A percentile compares a stretch with the other conserved stretches of the same genome.
Evolutionary conservation across 64 coral and sea anemone genomes (phyloP).

Genomic region (Catalaphyllia jardinei): DNA sequence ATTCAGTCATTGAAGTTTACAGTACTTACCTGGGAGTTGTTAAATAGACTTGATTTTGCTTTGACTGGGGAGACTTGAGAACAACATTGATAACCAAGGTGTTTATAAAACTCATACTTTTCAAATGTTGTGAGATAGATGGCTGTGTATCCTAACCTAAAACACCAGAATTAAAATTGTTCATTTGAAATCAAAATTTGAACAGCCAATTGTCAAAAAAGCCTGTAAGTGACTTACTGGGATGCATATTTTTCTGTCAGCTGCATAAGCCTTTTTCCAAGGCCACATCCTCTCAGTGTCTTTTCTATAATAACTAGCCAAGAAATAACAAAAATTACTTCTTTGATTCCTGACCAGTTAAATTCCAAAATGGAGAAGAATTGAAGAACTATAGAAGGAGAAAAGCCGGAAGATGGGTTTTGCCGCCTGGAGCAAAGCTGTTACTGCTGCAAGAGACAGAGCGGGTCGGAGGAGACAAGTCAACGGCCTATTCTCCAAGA

Average conservation of each 20-base stretch:
- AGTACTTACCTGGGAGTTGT: constrained; percentile 51
- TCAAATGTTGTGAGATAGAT: constrained; percentile 79
- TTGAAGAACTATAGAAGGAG: too few relatives aligned
- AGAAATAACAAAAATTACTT: too few relatives aligned
- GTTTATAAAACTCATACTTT: constrained; percentile 91
- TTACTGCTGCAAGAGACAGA: too few relatives aligned
- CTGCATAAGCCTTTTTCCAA: constrained; percentile 91
- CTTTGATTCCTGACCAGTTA: too few relatives aligned
- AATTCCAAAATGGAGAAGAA: too few relatives aligned
- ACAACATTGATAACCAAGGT: constrained; percentile 76
- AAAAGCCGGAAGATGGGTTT: too few relatives aligned
- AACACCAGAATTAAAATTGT: neutral
- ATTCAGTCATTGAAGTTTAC: neutral
- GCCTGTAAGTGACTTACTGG: constrained; percentile 45
- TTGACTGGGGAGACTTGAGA: constrained; percentile 72
- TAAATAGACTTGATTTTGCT: constrained; percentile 58
- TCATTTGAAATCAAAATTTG: neutral
- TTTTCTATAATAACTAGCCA: constrained; percentile 76
- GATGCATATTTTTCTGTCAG: constrained; percentile 65
- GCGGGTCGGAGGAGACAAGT: too few relatives aligned
- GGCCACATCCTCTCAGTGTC: constrained; percentile 69
- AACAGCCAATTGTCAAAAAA: neutral
- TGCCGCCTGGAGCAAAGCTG: too few relatives aligned
- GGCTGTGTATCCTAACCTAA: constrained; percentile 66
- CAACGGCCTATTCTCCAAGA: too few relatives aligned